Base-by-base conservation (phyloP, 2,888 invertebrate species). In the Malthinus flaveolus region DNA sequence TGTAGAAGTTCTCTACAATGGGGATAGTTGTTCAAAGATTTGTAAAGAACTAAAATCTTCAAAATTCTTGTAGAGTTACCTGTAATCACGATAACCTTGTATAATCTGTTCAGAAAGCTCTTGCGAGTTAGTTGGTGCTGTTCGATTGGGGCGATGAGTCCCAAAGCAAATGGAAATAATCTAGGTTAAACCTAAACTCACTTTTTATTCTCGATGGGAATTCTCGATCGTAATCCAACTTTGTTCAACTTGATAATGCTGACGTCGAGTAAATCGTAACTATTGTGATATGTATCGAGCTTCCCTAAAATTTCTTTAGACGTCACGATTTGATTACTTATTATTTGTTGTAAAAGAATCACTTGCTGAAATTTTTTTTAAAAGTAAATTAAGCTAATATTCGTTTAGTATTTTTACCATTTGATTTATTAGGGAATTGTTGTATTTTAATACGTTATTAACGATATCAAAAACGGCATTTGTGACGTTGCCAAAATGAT, bases 351-450 rank as follows among this genome's bases (percentile, higher is more conserved):
- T 37, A 69, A 59, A 11, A 68, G 56, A 6, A 68, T 59, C 8
- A 69, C 62, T 68, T 70, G 70, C 68, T 70, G 61, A 35, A 69
- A 68, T 3, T 23, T 23, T 23, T 23, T 3, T 3, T 23, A 3
- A 23, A 23, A 23, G 23, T 23, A 23, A 23, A 23, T 5, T 3
- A 3, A 3, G 5, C 5, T 23, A 23, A 23, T 23, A 3, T 23
- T 23, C n/a, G n/a, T 23, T 23, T 3, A 56, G 50, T n/a, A 34
- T 42, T 73, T 80, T 76, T 75, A 91, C 91, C 84, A 88, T 84
- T 77, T 88, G 87, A 78, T 86, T 87, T 59, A 90, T 83, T 66
- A 91, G 83, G 8, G 91, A 86, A 68, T 86, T 82, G 32, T 84
- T 83, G 67, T 83, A 85, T 69, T 83, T 84, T 65, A 91, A 78